These are phyloP conservation scores for Formica exsecta DNA, from an alignment of 1,140 invertebrate genomes.

Conservation along the genomic window DNA sequence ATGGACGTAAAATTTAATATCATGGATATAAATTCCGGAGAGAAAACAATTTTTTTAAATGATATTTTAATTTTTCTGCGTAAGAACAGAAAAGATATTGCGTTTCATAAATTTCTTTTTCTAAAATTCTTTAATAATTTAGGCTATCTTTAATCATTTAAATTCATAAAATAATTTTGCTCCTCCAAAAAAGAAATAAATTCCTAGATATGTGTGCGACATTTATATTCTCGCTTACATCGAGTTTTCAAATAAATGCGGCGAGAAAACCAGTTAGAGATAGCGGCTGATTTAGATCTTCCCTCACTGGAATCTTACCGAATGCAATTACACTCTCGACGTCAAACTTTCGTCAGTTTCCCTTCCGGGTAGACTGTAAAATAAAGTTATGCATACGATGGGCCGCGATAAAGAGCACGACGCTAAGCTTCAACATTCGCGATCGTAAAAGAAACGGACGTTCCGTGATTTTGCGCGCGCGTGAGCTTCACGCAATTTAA, in stretches of 20 bases:
- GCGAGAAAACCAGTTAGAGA: slow-evolving; percentile 18
- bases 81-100: not conserved
- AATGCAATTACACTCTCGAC: not conserved
- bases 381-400: slow-evolving; percentile 1
- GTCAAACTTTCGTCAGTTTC: slow-evolving; percentile 27
- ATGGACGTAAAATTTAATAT: not conserved
- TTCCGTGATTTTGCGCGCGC: not conserved
- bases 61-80: not conserved
- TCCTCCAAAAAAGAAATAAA: not conserved
- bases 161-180: not conserved
- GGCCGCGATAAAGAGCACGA: slow-evolving; percentile 3
- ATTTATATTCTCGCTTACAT: not conserved
- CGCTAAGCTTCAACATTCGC: not conserved
- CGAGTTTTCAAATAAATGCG: slow-evolving; percentile 10
- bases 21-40: not conserved
- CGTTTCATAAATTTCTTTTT: not conserved
- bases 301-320: not conserved
- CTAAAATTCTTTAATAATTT: not conserved
- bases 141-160: too few relatives aligned
- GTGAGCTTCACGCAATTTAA: not conserved
- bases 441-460: slow-evolving; percentile 10
- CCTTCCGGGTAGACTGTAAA: slow-evolving; percentile 19
- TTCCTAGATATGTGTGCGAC: not conserved
- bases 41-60: not conserved
- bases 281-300: slow-evolving; percentile 27